Base-by-base conservation (phyloP, 2,797 vertebrate species). In the Betta splendens region DNA sequence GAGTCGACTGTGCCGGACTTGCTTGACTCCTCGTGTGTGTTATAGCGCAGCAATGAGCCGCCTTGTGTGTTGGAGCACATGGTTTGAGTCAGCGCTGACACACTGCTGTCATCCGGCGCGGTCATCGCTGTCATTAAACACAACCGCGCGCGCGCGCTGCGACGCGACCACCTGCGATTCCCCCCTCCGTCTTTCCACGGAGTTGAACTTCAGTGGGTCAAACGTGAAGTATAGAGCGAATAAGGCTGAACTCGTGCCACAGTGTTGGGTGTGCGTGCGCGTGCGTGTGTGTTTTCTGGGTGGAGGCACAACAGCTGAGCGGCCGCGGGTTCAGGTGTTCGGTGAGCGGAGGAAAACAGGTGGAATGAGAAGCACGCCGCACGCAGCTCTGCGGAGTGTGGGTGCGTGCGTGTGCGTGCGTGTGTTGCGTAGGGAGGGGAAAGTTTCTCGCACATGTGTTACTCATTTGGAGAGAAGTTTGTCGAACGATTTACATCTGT, bases 401-500 rank as follows among this genome's bases (percentile, higher is more conserved):
- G 50, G 67, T 43, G 53, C 46, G 31, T 13, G 16, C 32, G 23
- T 28, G 18, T 40, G 45, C 38, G 63, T 60, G 70, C 29, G 57
- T 57, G 61, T 21, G 23, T 11, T 21, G 23, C 11, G 47, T 7
- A 47, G 44, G 78, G 62, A 63, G 69, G 73, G 71, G 79, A 72
- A 69, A 57, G 70, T 64, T 66, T 57, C 57, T 71, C 15, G 28
- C 85, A 90, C 92, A 93, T 91, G 87, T 93, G 92, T 90, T 92
- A 91, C 85, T 90, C 86, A 92, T 93, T 93, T 90, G 44, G 75
- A 80, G 78, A 60, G 61, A 82, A 87, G 90, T 88, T 86, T 79
- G 85, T 76, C 46, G 77, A 91, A 91, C 75, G 60, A 83, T 84
- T 88, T 91, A 88, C 91, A 93, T 93, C 89, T 93, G 91, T 90